Percentiles rank a stretch among this genome's conserved stretches.
Conservation (phyloP, 2,888 invertebrate genomes). For the Apomyelois bistriatella region DNA sequence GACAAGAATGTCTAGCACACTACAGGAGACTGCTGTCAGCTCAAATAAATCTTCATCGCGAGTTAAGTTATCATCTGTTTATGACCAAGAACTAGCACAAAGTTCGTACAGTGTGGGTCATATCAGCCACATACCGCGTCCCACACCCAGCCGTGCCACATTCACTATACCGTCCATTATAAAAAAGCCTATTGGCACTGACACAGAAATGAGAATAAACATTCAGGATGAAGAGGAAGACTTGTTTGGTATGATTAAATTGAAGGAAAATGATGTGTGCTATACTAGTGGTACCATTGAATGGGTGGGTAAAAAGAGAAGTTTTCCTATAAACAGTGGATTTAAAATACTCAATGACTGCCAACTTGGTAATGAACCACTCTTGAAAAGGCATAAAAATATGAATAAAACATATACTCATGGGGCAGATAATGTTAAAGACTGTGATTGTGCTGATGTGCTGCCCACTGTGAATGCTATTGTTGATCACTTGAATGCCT, state of each 20-base stretch:
- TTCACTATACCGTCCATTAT: slow-evolving; percentile 53
- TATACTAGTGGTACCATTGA: slow-evolving; percentile 72
- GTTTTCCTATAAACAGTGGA: slow-evolving; percentile 64
- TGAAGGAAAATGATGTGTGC: slow-evolving; percentile 67
- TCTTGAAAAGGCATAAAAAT: slow-evolving; percentile 43
- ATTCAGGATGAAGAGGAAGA: slow-evolving; percentile 33
- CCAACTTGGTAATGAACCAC: slow-evolving; percentile 35
- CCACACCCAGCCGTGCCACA: slow-evolving; percentile 55
- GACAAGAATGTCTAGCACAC: slow-evolving; percentile 18
- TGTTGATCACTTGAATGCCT: slow-evolving; percentile 76
- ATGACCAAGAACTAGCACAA: slow-evolving; percentile 19
- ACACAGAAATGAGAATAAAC: not conserved
- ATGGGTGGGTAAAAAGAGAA: slow-evolving; percentile 70
- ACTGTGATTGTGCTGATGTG: slow-evolving; percentile 67
- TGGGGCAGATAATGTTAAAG: slow-evolving; percentile 37
- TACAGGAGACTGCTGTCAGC: slow-evolving; percentile 24
- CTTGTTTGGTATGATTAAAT: slow-evolving; percentile 67
- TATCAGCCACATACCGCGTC: slow-evolving; percentile 60
- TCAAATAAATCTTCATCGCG: slow-evolving; percentile 16
- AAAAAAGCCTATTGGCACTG: slow-evolving; percentile 33
- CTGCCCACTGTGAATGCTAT: slow-evolving; percentile 74
- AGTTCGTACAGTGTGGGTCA: slow-evolving; percentile 52
- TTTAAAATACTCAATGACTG: slow-evolving; percentile 59
- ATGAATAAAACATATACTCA: slow-evolving; percentile 37
- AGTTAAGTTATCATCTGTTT: slow-evolving; percentile 16